Conservation (phyloP, 2,888 invertebrate species). For the Venustoraphidia nigricollis region DNA sequence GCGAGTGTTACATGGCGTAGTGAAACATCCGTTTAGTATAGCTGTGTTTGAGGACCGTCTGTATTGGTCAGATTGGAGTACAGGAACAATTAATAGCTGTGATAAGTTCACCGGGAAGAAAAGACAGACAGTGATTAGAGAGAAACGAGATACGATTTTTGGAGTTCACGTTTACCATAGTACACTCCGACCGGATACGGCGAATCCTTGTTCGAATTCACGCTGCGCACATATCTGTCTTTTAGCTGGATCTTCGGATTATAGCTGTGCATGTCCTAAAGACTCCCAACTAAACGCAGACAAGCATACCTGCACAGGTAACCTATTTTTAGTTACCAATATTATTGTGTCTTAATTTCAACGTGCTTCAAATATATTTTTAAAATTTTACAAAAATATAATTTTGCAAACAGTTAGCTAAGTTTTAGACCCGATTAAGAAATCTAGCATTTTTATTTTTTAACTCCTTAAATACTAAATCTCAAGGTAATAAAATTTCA, state of each 20-base stretch:
- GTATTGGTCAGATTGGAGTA: slow-evolving; percentile 83
- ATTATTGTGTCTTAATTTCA: no score
- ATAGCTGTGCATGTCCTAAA: slow-evolving; percentile 61
- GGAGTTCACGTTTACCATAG: slow-evolving; percentile 66
- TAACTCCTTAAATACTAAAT: no score
- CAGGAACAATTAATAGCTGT: slow-evolving; percentile 55
- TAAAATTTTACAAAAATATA: no score
- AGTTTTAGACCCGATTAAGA: no score
- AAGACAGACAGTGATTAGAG: slow-evolving; percentile 35
- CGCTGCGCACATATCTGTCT: slow-evolving; percentile 68
- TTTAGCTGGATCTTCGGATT: slow-evolving; percentile 36
- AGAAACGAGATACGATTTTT: slow-evolving; percentile 33
- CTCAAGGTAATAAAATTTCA: no score
- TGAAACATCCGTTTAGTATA: slow-evolving; percentile 69
- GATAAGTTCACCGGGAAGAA: slow-evolving; percentile 63
- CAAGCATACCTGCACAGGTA: slow-evolving; percentile 39
- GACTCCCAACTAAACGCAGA: slow-evolving; percentile 43
- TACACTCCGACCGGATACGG: slow-evolving; percentile 34
- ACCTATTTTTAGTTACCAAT: neutral
- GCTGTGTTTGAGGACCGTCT: slow-evolving; percentile 75
- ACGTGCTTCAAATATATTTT: no score
- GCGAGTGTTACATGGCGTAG: slow-evolving; percentile 37
- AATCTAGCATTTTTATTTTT: no score
- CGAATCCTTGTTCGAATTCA: slow-evolving; percentile 45
- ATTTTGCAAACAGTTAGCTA: no score